phyloP scores from a whole-genome alignment of 2,888 invertebrate genomes.

The Geophilus truncorum region DNA sequence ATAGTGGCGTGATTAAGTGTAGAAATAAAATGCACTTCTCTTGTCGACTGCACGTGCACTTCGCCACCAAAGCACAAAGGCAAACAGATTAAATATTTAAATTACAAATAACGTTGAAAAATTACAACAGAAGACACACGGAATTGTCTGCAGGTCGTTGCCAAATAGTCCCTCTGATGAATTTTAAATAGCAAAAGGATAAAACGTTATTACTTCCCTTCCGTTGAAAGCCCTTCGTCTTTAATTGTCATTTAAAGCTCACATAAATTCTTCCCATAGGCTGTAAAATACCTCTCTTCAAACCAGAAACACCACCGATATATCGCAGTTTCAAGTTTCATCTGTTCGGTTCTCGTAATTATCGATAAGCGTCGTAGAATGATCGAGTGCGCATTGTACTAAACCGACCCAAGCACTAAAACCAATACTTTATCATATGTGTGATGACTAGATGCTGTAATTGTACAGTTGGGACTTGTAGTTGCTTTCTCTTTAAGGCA shows the following conservation, averaged over 20 bases:
- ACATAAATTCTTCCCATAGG: not conserved
- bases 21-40: not conserved
- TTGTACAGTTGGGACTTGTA: too few relatives aligned
- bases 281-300: not conserved
- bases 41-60: not conserved
- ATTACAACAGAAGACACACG: not conserved
- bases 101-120: slow-evolving; percentile 8
- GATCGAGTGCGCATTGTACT: too few relatives aligned
- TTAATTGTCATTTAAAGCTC: slow-evolving; percentile 1
- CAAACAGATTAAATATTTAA: slow-evolving; percentile 25
- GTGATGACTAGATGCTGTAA: too few relatives aligned
- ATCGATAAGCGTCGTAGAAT: too few relatives aligned
- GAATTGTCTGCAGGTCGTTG: not conserved
- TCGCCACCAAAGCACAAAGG: slow-evolving; percentile 5
- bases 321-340: too few relatives aligned
- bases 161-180: slow-evolving; percentile 3
- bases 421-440: too few relatives aligned
- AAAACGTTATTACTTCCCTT: not conserved
- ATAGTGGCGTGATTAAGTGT: not conserved
- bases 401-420: too few relatives aligned
- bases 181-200: slow-evolving; percentile 2
- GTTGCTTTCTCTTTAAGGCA: too few relatives aligned
- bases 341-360: too few relatives aligned
- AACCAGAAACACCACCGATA: not conserved
- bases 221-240: not conserved